Evolutionary conservation across 2,797 vertebrate species (phyloP), one percentile per base, ranked within the genome.

Genomic region (Parauchenoglanis ngamensis): DNA sequence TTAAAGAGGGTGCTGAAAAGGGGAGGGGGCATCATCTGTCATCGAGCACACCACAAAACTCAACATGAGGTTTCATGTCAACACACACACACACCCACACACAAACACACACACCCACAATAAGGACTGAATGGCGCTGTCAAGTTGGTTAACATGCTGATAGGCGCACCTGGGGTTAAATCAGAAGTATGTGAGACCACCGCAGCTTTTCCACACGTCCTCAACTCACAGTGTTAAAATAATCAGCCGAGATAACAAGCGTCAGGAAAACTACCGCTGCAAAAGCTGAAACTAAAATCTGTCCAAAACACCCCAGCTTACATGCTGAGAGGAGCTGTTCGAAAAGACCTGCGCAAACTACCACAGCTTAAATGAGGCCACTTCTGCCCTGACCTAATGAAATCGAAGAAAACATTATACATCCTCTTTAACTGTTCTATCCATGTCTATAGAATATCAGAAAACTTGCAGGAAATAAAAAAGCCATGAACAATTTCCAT

Each of bases 51-150:
- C 89, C 89, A 84, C 81, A 89, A 91, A 93, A 92, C 91, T 90
- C 82, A 86, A 91, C 92, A 90, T 91, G 89, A 91, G 93, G 89
- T 91, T 93, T 92, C 88, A 89, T 90, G 92, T 94, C 93, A 91
- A 92, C 92, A 88, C 87, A 76, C 57, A 67, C 79, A 61, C 63
- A 65, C 44, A 77, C 85, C 49, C n/a, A 83, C 80, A 92, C 92
- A 88, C 86, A 75, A 25, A 56, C 77, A 23, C 83, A 67, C 81
- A 68, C 56, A 57, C 52, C 28, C 19, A 72, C 73, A 77, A 93
- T 93, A 89, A 94, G 91, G 92, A 93, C 93, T 93, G 93, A 94
- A 94, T 87, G 91, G 89, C 92, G 92, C 92, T 94, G 93, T 94
- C 94, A 94, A 91, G 91, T 93, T 89, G 86, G 92, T 93, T 91